phyloP scores from a whole-genome alignment of 2,797 vertebrate species.

The Pipistrellus nathusii region DNA sequence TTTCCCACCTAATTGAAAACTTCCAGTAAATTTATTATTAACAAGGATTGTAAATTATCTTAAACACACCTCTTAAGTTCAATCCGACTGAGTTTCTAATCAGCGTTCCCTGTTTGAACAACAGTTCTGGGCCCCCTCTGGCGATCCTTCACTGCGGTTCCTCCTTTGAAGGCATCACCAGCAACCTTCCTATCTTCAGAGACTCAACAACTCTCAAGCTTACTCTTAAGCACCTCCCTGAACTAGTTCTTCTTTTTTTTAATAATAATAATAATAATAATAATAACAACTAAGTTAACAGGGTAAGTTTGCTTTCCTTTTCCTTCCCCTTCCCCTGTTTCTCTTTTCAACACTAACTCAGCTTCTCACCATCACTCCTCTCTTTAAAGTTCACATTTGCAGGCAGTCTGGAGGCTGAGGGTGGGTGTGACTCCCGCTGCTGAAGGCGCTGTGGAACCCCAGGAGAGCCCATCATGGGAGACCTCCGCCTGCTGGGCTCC shows the following conservation, averaged over 20 bases:
- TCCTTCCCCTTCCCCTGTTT: neutral
- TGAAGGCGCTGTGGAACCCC: neutral
- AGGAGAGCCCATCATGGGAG: fast-evolving
- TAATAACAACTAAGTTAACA: neutral
- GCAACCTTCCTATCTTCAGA: neutral
- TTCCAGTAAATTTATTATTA: slow-evolving; percentile 65
- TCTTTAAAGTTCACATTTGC: neutral
- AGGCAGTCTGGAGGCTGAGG: neutral
- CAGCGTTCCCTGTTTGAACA: slow-evolving; percentile 27
- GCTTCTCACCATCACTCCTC: neutral
- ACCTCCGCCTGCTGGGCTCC: neutral
- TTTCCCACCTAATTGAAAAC: neutral
- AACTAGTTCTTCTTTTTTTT: neutral
- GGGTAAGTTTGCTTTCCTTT: neutral
- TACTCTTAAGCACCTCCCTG: neutral
- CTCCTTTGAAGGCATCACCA: neutral
- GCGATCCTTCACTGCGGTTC: neutral
- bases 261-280: too few species aligned
- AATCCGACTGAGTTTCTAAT: slow-evolving; percentile 55
- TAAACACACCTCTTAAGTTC: slow-evolving; percentile 43
- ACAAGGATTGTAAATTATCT: slow-evolving; percentile 69
- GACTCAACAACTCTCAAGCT: neutral
- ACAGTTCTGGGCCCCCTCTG: neutral
- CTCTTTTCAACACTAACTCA: neutral
- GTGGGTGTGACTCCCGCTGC: too few species aligned